Percentiles rank a stretch among this genome's conserved stretches.
phyloP scores from a whole-genome alignment of 2,888 invertebrate genomes.

The Thera britannica region DNA sequence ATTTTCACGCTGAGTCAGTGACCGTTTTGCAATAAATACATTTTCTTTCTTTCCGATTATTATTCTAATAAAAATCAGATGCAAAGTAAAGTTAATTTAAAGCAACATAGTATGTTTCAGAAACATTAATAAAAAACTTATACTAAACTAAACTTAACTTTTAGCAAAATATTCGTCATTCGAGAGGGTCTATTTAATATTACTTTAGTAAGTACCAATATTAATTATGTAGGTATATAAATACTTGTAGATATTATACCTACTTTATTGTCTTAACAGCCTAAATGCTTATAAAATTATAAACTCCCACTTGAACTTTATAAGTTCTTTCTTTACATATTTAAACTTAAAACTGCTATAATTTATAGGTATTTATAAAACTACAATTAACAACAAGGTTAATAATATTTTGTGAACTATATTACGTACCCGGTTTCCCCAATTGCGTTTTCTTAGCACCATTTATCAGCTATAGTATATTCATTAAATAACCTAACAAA shows the following conservation, averaged over 20 bases:
- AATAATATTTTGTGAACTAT: neutral
- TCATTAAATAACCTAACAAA: slow-evolving; percentile 7
- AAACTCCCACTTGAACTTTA: slow-evolving; percentile 9
- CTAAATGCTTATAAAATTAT: slow-evolving; percentile 5
- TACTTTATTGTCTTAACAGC: neutral
- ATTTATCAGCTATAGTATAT: slow-evolving; percentile 62
- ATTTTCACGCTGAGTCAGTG: too few species aligned
- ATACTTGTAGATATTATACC: neutral
- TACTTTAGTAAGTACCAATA: neutral
- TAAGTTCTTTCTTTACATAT: slow-evolving; percentile 4
- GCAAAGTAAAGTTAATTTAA: too few species aligned
- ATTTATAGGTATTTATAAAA: neutral
- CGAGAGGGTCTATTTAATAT: slow-evolving; percentile 1
- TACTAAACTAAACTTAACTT: neutral
- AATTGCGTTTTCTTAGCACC: slow-evolving; percentile 70
- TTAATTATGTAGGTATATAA: neutral
- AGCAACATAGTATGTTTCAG: too few species aligned
- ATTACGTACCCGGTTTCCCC: slow-evolving; percentile 56
- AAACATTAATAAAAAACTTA: too few species aligned
- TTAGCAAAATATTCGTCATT: slow-evolving; percentile 11
- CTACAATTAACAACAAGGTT: slow-evolving; percentile 2
- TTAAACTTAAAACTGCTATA: neutral
- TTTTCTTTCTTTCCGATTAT: too few species aligned
- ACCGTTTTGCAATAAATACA: too few species aligned
- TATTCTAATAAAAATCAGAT: too few species aligned